Evolutionary conservation across 2,113 vertebrate genomes (phyloP).

Genomic region (Clarias batrachus): DNA sequence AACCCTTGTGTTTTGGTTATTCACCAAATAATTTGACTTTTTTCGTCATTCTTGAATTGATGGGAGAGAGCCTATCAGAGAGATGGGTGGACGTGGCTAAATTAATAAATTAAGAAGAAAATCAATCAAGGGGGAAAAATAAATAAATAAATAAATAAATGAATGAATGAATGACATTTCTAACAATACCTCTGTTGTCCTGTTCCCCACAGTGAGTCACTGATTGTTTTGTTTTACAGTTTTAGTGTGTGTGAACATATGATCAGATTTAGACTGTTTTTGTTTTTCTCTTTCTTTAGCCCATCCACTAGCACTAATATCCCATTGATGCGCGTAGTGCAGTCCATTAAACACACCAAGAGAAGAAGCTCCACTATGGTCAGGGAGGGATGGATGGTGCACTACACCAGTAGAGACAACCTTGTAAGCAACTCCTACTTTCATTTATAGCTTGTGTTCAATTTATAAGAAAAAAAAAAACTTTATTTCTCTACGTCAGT

Average conservation of each 20-base stretch:
- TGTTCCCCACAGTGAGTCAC: neutral
- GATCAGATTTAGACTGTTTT: neutral
- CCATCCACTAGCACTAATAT: conserved; percentile 98
- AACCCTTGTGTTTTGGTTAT: neutral
- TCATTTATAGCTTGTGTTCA: neutral
- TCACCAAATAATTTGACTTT: neutral
- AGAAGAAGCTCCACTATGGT: conserved; percentile 97
- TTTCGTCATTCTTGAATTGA: neutral
- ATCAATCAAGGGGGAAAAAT: neutral
- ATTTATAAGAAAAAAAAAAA: too few species aligned
- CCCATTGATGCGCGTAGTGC: conserved; percentile 97
- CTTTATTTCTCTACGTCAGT: too few species aligned
- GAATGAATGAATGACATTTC: neutral
- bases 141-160: too few species aligned
- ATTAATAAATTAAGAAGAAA: neutral
- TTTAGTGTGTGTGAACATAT: neutral
- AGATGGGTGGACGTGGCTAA: too few species aligned
- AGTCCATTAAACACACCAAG: conserved; percentile 97
- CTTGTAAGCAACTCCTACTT: conserved; percentile 74
- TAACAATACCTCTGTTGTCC: neutral
- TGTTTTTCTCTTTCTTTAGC: conserved; percentile 63
- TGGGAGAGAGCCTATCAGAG: too few species aligned
- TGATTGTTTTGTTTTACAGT: neutral
- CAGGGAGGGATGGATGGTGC: conserved; percentile 99
- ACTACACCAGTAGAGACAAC: conserved; percentile 94